A percentile compares a stretch with the other conserved stretches of the same genome.
These are phyloP conservation scores for Pinctada fucata DNA, from an alignment of 2,888 invertebrate genomes.

Conservation along the genomic window DNA sequence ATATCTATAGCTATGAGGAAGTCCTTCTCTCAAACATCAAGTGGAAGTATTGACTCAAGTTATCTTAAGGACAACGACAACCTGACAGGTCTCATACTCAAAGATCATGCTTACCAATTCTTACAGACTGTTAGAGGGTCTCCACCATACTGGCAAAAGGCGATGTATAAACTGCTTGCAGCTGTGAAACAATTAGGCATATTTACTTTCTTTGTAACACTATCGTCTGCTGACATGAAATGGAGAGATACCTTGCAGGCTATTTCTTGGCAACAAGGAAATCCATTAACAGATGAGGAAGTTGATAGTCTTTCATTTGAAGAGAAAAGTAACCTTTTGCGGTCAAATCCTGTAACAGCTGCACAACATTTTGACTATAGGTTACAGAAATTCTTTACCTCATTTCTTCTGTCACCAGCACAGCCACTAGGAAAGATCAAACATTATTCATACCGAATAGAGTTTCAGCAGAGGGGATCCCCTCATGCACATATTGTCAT, in stretches of 20 bases:
- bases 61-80: too few species aligned
- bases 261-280: conserved; percentile 44
- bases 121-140: conserved; percentile 43
- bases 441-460: neutral
- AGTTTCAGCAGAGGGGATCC: too few species aligned
- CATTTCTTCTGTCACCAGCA: too few species aligned
- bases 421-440: neutral
- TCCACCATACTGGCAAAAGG: conserved; percentile 51
- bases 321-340: conserved; percentile 19
- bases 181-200: conserved; percentile 54
- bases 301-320: conserved; percentile 36
- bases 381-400: too few species aligned
- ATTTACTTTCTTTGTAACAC: conserved; percentile 55
- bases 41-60: too few species aligned
- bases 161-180: conserved; percentile 47
- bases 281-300: conserved; percentile 36
- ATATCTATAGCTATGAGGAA: too few species aligned
- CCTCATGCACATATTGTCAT: too few species aligned
- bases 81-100: conserved; percentile 14
- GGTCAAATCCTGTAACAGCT: conserved; percentile 54
- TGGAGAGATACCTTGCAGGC: conserved; percentile 53
- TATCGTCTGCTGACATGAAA: conserved; percentile 54
- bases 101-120: conserved; percentile 41
- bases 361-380: conserved; percentile 55
- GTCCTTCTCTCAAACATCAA: too few species aligned